These are phyloP conservation scores for Rhinella marina DNA, from an alignment of 2,797 vertebrate genomes.

Conservation along the genomic window DNA sequence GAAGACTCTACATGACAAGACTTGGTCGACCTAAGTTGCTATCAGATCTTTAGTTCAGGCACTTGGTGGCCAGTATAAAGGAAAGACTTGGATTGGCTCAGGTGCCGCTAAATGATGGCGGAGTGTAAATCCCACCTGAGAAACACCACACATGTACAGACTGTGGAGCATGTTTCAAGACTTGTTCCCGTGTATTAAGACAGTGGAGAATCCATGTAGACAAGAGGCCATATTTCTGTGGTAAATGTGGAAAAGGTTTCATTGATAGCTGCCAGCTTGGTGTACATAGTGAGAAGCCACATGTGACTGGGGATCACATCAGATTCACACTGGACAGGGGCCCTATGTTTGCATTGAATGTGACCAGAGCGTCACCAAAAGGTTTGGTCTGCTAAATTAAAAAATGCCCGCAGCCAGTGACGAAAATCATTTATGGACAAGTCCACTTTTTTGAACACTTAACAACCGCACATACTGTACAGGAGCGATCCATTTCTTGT, in stretches of 20 bases:
- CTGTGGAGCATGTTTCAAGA: constrained; percentile 28
- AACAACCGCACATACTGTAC: too few species aligned
- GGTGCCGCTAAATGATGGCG: neutral
- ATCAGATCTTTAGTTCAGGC: neutral
- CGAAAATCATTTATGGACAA: too few species aligned
- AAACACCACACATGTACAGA: constrained; percentile 29
- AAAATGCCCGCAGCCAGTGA: too few species aligned
- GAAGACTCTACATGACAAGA: neutral
- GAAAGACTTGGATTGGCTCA: neutral
- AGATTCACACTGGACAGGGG: too few species aligned
- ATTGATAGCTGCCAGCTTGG: constrained; percentile 23
- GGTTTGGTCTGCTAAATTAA: too few species aligned
- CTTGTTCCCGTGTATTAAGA: constrained; percentile 35
- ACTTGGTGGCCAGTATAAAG: neutral
- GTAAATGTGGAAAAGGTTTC: constrained; percentile 20
- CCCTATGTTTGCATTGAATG: too few species aligned
- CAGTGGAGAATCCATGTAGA: constrained; percentile 43
- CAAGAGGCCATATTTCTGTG: constrained; percentile 23
- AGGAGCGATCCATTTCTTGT: too few species aligned
- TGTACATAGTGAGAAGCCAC: constrained; percentile 25
- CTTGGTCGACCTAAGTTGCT: neutral
- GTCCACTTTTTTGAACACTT: too few species aligned
- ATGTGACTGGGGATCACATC: neutral
- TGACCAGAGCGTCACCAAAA: too few species aligned
- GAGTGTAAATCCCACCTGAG: neutral